Base-by-base conservation (phyloP, 2,113 vertebrate genomes). In the Todiramphus saurophagus region DNA sequence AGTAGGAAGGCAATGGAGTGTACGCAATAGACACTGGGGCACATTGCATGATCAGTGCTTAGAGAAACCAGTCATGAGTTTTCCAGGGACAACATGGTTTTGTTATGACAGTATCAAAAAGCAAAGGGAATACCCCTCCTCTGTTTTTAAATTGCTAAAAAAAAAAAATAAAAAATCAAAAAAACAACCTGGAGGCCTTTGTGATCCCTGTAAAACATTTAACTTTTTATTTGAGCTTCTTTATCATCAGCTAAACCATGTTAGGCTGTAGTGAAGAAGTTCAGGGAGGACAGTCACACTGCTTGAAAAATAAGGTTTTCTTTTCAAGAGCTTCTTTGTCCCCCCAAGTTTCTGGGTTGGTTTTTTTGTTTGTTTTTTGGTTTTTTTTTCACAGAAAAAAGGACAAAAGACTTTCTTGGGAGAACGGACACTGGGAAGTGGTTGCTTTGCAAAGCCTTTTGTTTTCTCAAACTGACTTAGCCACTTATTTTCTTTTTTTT, bases 1-100 rank as follows among this genome's bases (percentile, higher is more conserved):
- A 16, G 30, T 33, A 31, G 43, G 46, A 67, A 48, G n/a, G 39
- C 1, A 7, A 44, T 19, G 76, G 17, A 31, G 6, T 6, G 9
- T 7, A 4, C 3, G 37, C 6, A 1, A 5, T 5, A 25, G 8
- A 4, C 25, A 8, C 17, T 1, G 1, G 43, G 33, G 24, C 2
- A 1, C n/a, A 0, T 6, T 16, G 30, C n/a, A 6, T 1, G 33
- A 66, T 30, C 74, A 56, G 28, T n/a, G 14, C 48, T 5, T 25
- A 18, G 13, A 25, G 51, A 48, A 81, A 69, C 19, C 43, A 39
- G 25, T 9, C 21, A 13, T 11, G 14, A 53, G n/a, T 13, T 46
- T 39, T 35, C 5, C 11, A 27, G 28, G 17, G 46, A 28, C 33
- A 83, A 35, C 0, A 4, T 19, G 16, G 3, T 16, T 41, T 58